A percentile compares a stretch with the other conserved stretches of the same genome.
Evolutionary conservation across 2,797 vertebrate species (phyloP).

Genomic region (Sandelia bainsii): DNA sequence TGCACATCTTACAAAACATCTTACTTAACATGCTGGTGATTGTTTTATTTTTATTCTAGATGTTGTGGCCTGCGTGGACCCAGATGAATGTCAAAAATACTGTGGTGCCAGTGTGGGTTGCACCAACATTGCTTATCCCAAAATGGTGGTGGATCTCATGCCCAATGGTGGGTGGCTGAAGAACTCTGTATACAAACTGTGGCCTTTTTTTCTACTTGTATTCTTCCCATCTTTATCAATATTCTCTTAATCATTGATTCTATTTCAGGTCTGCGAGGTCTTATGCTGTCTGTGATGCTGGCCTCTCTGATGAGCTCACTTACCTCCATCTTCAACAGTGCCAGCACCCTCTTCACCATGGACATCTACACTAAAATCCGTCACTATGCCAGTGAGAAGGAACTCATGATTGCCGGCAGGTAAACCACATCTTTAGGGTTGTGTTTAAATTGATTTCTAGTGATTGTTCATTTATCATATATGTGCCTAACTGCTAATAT

Average conservation of each 20-base stretch:
- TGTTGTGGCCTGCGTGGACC: slow-evolving; percentile 89
- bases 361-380: slow-evolving; percentile 94
- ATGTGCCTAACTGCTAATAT: neutral
- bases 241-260: neutral
- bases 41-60: slow-evolving; percentile 78
- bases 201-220: neutral
- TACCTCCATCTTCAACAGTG: slow-evolving; percentile 97
- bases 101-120: slow-evolving; percentile 92
- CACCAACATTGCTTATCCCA: slow-evolving; percentile 94
- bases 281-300: slow-evolving; percentile 98
- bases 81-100: slow-evolving; percentile 76
- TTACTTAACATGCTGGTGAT: slow-evolving; percentile 1
- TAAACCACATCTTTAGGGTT: slow-evolving; percentile 45
- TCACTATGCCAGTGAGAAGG: slow-evolving; percentile 84
- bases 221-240: neutral
- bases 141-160: slow-evolving; percentile 94
- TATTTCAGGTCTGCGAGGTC: slow-evolving; percentile 90
- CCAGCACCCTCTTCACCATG: slow-evolving; percentile 96
- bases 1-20: neutral
- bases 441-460: slow-evolving; percentile 76
- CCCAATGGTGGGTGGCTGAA: slow-evolving; percentile 87
- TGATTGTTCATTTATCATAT: too few species aligned
- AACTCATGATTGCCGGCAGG: slow-evolving; percentile 95
- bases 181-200: neutral
- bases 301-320: slow-evolving; percentile 98